These are phyloP conservation scores for Ornithoptera alexandrae DNA, from an alignment of 2,888 invertebrate species.

Conservation along the genomic window DNA sequence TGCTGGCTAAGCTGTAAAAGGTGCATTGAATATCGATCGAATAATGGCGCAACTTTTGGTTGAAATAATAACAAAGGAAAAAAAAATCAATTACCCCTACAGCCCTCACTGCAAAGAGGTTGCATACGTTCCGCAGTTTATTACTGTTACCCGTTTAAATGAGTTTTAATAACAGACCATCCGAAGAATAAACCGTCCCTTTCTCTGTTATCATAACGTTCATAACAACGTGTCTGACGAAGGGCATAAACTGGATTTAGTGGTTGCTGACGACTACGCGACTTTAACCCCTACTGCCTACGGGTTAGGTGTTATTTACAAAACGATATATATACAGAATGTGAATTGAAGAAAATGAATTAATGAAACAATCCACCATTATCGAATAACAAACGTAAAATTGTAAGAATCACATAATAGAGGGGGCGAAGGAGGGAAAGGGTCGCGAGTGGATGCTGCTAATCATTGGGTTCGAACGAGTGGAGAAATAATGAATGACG, in stretches of 20 bases:
- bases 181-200: conserved; percentile 25
- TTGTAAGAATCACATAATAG: too few species aligned
- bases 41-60: too few species aligned
- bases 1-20: too few species aligned
- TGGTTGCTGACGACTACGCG: background rate
- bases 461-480: too few species aligned
- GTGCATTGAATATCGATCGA: too few species aligned
- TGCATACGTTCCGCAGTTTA: conserved; percentile 22
- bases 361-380: too few species aligned
- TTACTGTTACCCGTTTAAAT: conserved; percentile 25
- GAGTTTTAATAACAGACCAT: conserved; percentile 28
- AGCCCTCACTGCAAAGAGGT: conserved; percentile 13
- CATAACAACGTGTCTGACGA: conserved; percentile 28
- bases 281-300: background rate
- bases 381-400: too few species aligned
- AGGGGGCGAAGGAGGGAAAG: too few species aligned
- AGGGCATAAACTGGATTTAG: conserved; percentile 20
- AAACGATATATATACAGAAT: background rate
- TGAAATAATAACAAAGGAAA: background rate
- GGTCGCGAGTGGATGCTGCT: too few species aligned
- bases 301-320: background rate
- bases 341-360: too few species aligned
- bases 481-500: too few species aligned
- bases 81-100: background rate
- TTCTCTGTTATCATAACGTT: conserved; percentile 28